Base-by-base conservation (phyloP, 2,113 vertebrate species). In the Todiramphus saurophagus region DNA sequence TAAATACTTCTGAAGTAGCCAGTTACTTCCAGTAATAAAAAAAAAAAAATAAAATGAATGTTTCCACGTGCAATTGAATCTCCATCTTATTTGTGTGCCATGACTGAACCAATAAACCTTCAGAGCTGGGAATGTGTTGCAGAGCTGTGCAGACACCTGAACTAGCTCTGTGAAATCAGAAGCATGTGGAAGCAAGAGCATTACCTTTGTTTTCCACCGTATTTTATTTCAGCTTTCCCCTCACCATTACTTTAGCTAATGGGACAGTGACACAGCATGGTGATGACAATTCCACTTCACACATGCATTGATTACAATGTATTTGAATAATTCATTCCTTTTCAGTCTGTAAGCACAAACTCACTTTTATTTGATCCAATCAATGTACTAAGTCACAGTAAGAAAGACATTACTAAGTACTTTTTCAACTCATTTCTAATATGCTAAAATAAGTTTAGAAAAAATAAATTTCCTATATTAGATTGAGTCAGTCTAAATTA, bases 261-360 rank as follows among this genome's bases (percentile, higher is more conserved):
- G 58, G 66, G 91, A 91, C 3, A 3, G 35, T 53, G 66, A 82
- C 25, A 30, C 37, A 62, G 68, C 9, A 27, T 7, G 3, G 63
- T 74, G 72, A 83, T 91, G 80, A 89, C 66, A 92, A 89, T 56
- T 90, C 76, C 51, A 51, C 63, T 90, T 89, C 96, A 91, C 53
- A 46, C 21, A 35, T 13, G 19, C 33, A 72, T 39, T 20, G 4
- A 85, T 67, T 46, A 79, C 23, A 63, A 3, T 2, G 16, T 64
- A 75, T 60, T 89, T 67, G 16, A 86, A 50, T 28, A 74, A 81
- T n/a, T 62, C 7, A 58, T 62, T 93, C 30, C 6, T 96, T 93
- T 92, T 78, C 60, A 84, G 48, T 83, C 56, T 63, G 14, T 35
- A 90, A 55, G 17, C 39, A 81, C 27, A 80, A 75, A 69, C 15